Evolutionary conservation across 1,140 invertebrate species (phyloP), one percentile per base, ranked within the genome.

Genomic region (Bactericera cockerelli): DNA sequence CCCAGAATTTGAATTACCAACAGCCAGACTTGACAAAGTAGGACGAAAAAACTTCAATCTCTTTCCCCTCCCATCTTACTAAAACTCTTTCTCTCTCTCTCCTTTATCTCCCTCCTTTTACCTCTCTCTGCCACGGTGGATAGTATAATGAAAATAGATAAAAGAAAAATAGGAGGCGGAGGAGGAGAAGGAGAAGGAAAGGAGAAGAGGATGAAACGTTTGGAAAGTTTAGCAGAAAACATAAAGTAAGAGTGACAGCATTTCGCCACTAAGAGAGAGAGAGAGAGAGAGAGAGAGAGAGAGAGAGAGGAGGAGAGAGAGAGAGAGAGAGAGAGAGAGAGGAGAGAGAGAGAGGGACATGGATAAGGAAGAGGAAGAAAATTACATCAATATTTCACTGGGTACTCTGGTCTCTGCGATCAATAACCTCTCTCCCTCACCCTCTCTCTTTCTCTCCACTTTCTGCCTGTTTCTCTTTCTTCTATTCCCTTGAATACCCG

Each of bases 371-470:
- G 59, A 64, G 56, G 57, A 54, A 62, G 57, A 61, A 65, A 64
- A 60, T 62, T 63, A n/a, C 42, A 49, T 49, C 42, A 49, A 61
- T 56, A 58, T 64, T 65, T 62, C 69, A 66, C 68, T 70, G 67
- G 65, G 65, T 69, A 70, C 39, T 26, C 42, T 16, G 24, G 25
- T 4, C 33, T 58, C 21, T 33, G n/a, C 38, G 25, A 57, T 36
- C 22, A 36, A 36, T 57, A 60, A 28, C 31, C 28, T n/a, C 38
- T 56, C 19, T 16, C 16, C 31, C 39, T 42, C 26, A 28, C 24
- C 54, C 56, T 59, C 25, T 22, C 56, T n/a, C 56, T 22, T 8
- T n/a, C 54, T 58, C 26, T 21, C 13, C 28, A 6, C 28, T 31
- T 13, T 31, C 28, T 31, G 4, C 13, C 28, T 31, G 28, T 31